A percentile compares a stretch with the other conserved stretches of the same genome.
These are phyloP conservation scores for Spodoptera frugiperda DNA, from an alignment of 1,140 invertebrate species.

Conservation along the genomic window DNA sequence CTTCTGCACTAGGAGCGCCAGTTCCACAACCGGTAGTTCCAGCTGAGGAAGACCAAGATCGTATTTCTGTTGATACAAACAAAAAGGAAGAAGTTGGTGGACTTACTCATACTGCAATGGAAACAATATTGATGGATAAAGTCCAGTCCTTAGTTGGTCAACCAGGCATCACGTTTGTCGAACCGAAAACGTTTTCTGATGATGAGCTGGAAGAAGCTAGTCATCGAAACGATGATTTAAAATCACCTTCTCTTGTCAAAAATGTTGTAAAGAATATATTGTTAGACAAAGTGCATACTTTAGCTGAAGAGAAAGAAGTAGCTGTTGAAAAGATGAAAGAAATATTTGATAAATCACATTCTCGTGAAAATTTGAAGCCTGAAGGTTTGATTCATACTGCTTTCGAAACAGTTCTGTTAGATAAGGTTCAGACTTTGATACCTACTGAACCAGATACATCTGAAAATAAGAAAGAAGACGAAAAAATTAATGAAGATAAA, in stretches of 20 bases:
- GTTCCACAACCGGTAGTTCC: conserved; percentile 6
- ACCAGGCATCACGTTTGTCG: conserved; percentile 19
- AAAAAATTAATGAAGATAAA: conserved; percentile 4
- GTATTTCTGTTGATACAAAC: background rate
- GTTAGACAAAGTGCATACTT: conserved; percentile 29
- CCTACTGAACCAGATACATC: background rate
- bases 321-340: conserved; percentile 25
- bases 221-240: conserved; percentile 22
- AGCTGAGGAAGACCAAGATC: background rate
- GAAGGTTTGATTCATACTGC: conserved; percentile 42
- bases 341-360: conserved; percentile 13
- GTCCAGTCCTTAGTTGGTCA: conserved; percentile 40
- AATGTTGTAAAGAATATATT: conserved; percentile 70
- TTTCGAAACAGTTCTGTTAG: conserved; percentile 45
- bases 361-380: conserved; percentile 8
- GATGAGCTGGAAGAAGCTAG: conserved; percentile 13
- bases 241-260: conserved; percentile 55
- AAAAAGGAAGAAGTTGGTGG: conserved; percentile 16
- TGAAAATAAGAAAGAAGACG: conserved; percentile 16
- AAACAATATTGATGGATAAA: conserved; percentile 52
- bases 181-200: conserved; percentile 29
- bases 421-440: conserved; percentile 50
- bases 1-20: conserved; percentile 5
- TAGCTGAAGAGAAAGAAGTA: conserved; percentile 11
- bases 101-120: conserved; percentile 47